Percentiles rank a stretch among this genome's conserved stretches.
Conservation (phyloP, 2,113 vertebrate species). For the Perca fluviatilis region DNA sequence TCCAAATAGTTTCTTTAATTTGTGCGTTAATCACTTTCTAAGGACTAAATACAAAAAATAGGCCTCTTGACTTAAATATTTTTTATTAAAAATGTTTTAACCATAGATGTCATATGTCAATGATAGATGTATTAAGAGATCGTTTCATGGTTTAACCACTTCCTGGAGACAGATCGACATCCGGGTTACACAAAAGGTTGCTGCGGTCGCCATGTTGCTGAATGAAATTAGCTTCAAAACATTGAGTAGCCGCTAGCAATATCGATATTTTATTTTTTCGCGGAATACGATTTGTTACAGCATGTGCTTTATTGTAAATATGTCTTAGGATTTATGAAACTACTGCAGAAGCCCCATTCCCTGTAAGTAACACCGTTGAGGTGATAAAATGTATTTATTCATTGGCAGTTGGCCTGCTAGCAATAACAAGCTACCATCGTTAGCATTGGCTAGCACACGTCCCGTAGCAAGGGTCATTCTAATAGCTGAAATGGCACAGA, state of each 20-base stretch:
- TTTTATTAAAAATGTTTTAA: too few relatives aligned
- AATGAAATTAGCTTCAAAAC: slow-evolving; percentile 81
- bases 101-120: too few relatives aligned
- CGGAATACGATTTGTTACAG: slow-evolving; percentile 45
- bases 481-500: slow-evolving; percentile 11
- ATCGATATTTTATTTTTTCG: slow-evolving; percentile 63
- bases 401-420: slow-evolving; percentile 63
- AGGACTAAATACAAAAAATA: background rate
- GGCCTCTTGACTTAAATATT: too few relatives aligned
- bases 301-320: slow-evolving; percentile 59
- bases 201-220: slow-evolving; percentile 83
- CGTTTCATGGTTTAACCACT: background rate
- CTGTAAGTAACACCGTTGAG: slow-evolving; percentile 68
- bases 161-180: slow-evolving; percentile 49
- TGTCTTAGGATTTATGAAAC: slow-evolving; percentile 70
- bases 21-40: background rate
- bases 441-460: slow-evolving; percentile 61
- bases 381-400: slow-evolving; percentile 54
- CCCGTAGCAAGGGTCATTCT: slow-evolving; percentile 13
- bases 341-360: slow-evolving; percentile 37
- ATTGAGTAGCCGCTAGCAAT: slow-evolving; percentile 72
- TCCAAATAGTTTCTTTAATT: background rate
- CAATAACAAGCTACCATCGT: slow-evolving; percentile 65
- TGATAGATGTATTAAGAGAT: too few relatives aligned
- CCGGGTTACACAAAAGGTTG: slow-evolving; percentile 76